Conservation (phyloP, 2,888 invertebrate species). For the Heliconius erato region DNA sequence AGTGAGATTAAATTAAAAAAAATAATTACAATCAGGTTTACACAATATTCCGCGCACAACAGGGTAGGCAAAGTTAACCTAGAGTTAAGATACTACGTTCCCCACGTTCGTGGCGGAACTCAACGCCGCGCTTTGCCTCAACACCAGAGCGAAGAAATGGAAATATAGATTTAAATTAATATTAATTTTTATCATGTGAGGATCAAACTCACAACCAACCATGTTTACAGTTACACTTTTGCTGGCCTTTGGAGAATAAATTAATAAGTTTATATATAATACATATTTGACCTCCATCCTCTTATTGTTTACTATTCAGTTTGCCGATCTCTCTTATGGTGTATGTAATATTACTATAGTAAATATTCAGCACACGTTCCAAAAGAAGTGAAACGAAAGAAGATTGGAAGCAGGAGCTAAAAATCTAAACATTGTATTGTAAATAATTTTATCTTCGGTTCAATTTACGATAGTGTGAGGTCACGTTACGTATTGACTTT, state of each 20-base stretch:
- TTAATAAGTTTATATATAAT: neutral
- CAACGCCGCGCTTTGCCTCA: too few species aligned
- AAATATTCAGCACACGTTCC: constrained; percentile 41
- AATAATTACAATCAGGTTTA: neutral
- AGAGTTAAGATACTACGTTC: neutral
- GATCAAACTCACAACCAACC: too few species aligned
- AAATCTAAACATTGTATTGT: constrained; percentile 23
- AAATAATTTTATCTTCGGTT: constrained; percentile 15
- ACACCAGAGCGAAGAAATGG: too few species aligned
- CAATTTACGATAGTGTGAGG: constrained; percentile 1
- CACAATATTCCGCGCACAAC: neutral
- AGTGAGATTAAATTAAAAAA: too few species aligned
- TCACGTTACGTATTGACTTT: neutral
- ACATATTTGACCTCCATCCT: neutral
- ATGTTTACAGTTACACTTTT: too few species aligned
- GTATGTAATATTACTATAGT: neutral
- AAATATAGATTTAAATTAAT: too few species aligned
- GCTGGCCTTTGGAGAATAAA: too few species aligned
- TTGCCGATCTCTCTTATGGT: constrained; percentile 5
- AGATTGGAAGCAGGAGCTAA: constrained; percentile 39
- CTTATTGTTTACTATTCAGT: constrained; percentile 8
- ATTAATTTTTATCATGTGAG: too few species aligned
- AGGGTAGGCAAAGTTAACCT: neutral
- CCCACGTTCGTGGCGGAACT: neutral
- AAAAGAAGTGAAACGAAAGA: constrained; percentile 39